Evolutionary conservation across 1,140 invertebrate species (phyloP), one percentile per base, ranked within the genome.

Genomic region (Bombus picipes): DNA sequence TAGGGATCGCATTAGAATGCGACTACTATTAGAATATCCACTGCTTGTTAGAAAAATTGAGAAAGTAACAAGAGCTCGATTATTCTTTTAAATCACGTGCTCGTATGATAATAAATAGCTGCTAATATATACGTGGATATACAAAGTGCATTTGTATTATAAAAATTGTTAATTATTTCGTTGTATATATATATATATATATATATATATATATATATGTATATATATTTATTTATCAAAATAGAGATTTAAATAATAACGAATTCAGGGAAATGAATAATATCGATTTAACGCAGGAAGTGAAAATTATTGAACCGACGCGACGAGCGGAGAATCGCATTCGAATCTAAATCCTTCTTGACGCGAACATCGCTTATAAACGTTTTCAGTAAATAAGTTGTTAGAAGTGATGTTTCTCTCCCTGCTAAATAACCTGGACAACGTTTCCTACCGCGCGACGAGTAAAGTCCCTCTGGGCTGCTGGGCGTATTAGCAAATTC

Each of bases 401-500:
- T 82, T 65, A 37, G 71, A 59, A 65, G 25, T 8, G 70, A 53
- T 47, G 74, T 86, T 83, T 72, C 78, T 78, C 83, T 47, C 72
- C 37, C 65, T 68, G 73, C 85, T 76, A 80, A 85, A 62, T 73
- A 70, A 73, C 70, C 72, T 41, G 43, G 41, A 53, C 70, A 59
- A 70, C 76, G 72, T 18, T 76, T 28, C 39, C 68, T 81, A 78
- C 66, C 76, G 76, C 86, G 77, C 87, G 74, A 83, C 75, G 77
- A 79, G 70, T 43, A 43, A 39, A 79, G 83, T 62, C 83, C 65
- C 66, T 71, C 32, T 43, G 70, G 43, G 62, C 57, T 28, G 78
- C 32, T 12, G 37, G 37, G 18, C 82, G 70, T 89, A 89, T 90
- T 89, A 90, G 74, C 85, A 87, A 90, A 90, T 90, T 90, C 82